phyloP scores from a whole-genome alignment of 30 jellyfish, hydroid and myxozoan species.

The Aurelia aurita region DNA sequence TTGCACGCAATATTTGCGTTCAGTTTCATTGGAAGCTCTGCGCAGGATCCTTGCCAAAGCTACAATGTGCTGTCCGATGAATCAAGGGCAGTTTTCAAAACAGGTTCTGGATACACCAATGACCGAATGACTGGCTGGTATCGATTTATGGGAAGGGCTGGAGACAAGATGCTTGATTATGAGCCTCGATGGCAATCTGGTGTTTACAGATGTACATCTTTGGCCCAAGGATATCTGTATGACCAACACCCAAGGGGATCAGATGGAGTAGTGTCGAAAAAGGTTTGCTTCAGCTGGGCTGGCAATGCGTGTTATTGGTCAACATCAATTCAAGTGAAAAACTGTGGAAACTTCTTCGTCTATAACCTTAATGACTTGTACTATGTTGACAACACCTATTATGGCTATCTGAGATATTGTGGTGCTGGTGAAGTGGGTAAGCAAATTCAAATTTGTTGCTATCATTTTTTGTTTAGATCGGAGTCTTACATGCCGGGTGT shows the following conservation, averaged over 20 bases:
- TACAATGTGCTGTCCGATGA: not conserved
- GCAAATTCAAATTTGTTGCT: too few relatives aligned
- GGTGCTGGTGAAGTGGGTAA: too few relatives aligned
- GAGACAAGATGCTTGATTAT: constrained; percentile 13
- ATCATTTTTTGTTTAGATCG: too few relatives aligned
- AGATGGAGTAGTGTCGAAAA: constrained; percentile 14
- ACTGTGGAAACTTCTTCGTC: too few relatives aligned
- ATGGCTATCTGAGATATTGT: too few relatives aligned
- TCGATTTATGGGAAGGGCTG: constrained; percentile 6
- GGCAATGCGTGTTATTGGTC: too few relatives aligned
- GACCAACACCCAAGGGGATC: constrained; percentile 10
- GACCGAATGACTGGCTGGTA: not conserved
- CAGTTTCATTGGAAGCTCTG: not conserved
- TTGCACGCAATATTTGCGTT: too few relatives aligned
- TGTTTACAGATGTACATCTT: not conserved
- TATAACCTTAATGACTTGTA: too few relatives aligned
- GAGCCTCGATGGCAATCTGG: not conserved
- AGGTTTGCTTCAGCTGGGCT: too few relatives aligned
- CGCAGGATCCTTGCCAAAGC: constrained; percentile 1
- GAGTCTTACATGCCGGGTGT: too few relatives aligned
- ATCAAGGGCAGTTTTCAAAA: not conserved
- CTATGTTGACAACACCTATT: too few relatives aligned
- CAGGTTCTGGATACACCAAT: not conserved
- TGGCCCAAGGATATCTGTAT: not conserved
- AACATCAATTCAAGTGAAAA: too few relatives aligned